Conservation (phyloP, 2,888 invertebrate species). For the Taphrorychus bicolor region DNA sequence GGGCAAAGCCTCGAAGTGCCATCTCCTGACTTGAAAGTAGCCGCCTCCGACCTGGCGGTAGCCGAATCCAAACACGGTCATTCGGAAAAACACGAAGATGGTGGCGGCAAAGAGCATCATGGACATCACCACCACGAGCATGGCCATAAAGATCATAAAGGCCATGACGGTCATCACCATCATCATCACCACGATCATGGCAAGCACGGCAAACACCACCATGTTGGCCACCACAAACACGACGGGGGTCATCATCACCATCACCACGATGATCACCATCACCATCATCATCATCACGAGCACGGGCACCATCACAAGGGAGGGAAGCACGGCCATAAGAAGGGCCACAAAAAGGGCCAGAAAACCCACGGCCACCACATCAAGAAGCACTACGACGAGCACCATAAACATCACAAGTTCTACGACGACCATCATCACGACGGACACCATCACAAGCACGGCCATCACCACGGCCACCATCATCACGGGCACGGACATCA, state of each 20-base stretch:
- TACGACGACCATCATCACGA: slow-evolving; percentile 88
- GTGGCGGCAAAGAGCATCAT: slow-evolving; percentile 73
- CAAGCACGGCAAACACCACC: slow-evolving; percentile 76
- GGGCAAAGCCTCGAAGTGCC: slow-evolving; percentile 43
- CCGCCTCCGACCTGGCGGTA: slow-evolving; percentile 6
- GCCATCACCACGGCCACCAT: slow-evolving; percentile 80
- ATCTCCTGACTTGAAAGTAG: neutral
- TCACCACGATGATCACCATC: slow-evolving; percentile 77
- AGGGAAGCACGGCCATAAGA: slow-evolving; percentile 79
- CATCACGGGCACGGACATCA: slow-evolving; percentile 78
- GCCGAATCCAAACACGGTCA: slow-evolving; percentile 47
- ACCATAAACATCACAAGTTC: slow-evolving; percentile 86
- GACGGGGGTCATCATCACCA: slow-evolving; percentile 83
- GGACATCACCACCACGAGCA: slow-evolving; percentile 67
- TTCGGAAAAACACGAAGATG: slow-evolving; percentile 71
- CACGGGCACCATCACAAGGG: slow-evolving; percentile 79
- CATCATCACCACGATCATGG: slow-evolving; percentile 82
- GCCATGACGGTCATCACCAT: slow-evolving; percentile 60
- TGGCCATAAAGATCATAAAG: slow-evolving; percentile 79
- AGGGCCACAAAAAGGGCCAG: slow-evolving; percentile 83
- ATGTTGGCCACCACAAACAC: slow-evolving; percentile 77
- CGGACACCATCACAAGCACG: slow-evolving; percentile 83
- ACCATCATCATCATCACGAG: slow-evolving; percentile 79
- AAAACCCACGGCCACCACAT: slow-evolving; percentile 83
- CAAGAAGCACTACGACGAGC: slow-evolving; percentile 87